A percentile compares a stretch with the other conserved stretches of the same genome.
Evolutionary conservation across 2,888 invertebrate genomes (phyloP).

Genomic region (Pogonocherus hispidulus): DNA sequence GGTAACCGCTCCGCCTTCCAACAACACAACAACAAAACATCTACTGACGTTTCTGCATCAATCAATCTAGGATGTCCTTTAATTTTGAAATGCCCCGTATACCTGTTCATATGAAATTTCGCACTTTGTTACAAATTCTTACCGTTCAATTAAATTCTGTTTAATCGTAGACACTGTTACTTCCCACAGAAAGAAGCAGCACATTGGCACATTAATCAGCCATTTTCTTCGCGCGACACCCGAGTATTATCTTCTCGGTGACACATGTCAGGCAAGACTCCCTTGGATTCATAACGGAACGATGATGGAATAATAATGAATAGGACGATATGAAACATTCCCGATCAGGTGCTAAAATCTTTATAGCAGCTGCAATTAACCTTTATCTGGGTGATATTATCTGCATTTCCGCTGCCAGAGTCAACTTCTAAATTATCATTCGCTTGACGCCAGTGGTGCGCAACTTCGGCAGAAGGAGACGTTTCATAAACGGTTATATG

Average conservation of each 20-base stretch:
- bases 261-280: slow-evolving; percentile 30
- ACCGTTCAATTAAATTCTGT: too few relatives aligned
- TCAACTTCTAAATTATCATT: slow-evolving; percentile 22
- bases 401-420: slow-evolving; percentile 31
- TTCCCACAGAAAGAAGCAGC: not conserved
- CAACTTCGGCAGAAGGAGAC: not conserved
- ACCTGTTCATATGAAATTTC: too few relatives aligned
- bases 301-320: slow-evolving; percentile 36
- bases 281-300: slow-evolving; percentile 22
- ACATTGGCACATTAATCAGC: slow-evolving; percentile 4
- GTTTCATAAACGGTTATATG: not conserved
- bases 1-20: too few relatives aligned
- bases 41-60: too few relatives aligned
- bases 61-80: too few relatives aligned
- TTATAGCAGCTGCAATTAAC: slow-evolving; percentile 35
- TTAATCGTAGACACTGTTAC: too few relatives aligned
- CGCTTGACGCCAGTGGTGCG: slow-evolving; percentile 11
- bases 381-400: slow-evolving; percentile 32
- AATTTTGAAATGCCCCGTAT: too few relatives aligned
- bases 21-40: too few relatives aligned
- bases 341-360: slow-evolving; percentile 39
- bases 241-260: slow-evolving; percentile 11
- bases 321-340: slow-evolving; percentile 28
- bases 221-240: slow-evolving; percentile 4
- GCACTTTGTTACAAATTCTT: slow-evolving; percentile 3